Evolutionary conservation across 2,888 invertebrate genomes (phyloP), one percentile per base, ranked within the genome.

Genomic region (Hydriomena furcata): DNA sequence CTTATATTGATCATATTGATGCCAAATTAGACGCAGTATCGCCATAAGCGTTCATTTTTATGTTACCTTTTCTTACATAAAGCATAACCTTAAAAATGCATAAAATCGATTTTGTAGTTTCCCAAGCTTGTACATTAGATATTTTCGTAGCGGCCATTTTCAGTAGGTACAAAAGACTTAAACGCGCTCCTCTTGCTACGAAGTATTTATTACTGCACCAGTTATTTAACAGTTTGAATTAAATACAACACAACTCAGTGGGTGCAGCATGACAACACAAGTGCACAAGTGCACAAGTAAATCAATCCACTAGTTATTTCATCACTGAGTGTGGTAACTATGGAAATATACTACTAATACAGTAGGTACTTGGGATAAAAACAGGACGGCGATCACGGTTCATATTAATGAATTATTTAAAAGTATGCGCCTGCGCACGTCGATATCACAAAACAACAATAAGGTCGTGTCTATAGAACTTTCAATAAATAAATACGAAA

Each of bases 381-480:
- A 60, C 46, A 56, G 55, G 63, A 51, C 57, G 45, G 61, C 66
- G 67, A 68, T 66, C 67, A 67, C 62, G 61, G 65, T 60, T 58
- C 62, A 72, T 70, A 77, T 71, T 71, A 76, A 77, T 80, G 76
- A 80, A 79, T 80, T 73, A 79, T 78, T 71, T 66, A 49, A 79
- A 65, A 52, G 61, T 61, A 62, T 52, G 63, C 63, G 65, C 61
- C 56, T 55, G 65, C 63, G 60, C 63, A 60, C 62, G 47, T 24
- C 57, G 10, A 28, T 25, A 44, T 38, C 44, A 28, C 27, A 24
- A 49, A 65, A 51, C 47, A 52, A 46, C 36, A 34, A 27, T 40
- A 42, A 49, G 36, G 44, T 35, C 12, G 12, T 3, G 25, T 48
- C 30, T 32, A 35, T 6, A 40, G n/a, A n/a, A n/a, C n/a, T n/a